Base-by-base conservation (phyloP, 2,888 invertebrate species). In the Drosophila paramelanica region DNA sequence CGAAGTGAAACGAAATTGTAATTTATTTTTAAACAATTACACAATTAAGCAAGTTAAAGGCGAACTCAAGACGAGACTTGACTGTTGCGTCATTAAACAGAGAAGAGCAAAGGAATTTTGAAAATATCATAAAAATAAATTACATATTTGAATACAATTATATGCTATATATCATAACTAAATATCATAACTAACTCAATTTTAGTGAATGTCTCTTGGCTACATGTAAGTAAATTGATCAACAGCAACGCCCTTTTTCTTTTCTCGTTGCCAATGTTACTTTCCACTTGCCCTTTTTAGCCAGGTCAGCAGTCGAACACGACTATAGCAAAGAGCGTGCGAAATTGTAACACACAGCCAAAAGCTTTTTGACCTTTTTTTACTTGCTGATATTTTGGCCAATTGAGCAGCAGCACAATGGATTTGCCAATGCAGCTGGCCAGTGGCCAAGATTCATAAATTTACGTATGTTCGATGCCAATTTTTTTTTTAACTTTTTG, bases 21-120 rank as follows among this genome's bases (percentile, higher is more conserved):
- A 70, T 66, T 72, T 82, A 85, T 82, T 85, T 82, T 71, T 69
- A 75, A 87, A 56, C 66, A 83, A 86, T 83, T 86, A 73, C 75
- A 71, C 68, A 80, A 77, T 62, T 59, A 67, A 67, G 53, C 38
- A 53, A 50, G 38, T 43, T 23, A 20, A 38, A 51, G 50, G 46
- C 52, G 11, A 71, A 47, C 27, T 67, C 47, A 57, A n/a, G 31
- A 36, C 49, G 41, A 41, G 39, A 27, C 45, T 38, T 33, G 53
- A 27, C 36, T n/a, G 55, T 53, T 43, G 42, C 52, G 42, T 67
- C 39, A 58, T 47, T 3, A 38, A 36, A 41, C 17, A 31, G 3
- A 31, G 2, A 42, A 14, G 14, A 17, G 41, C 14, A 23, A 10
- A 11, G 38, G 53, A 23, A 11, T 41, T 10, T 8, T 41, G 4